Base-by-base conservation (phyloP, 2,113 vertebrate species). In the Takifugu bimaculatus region DNA sequence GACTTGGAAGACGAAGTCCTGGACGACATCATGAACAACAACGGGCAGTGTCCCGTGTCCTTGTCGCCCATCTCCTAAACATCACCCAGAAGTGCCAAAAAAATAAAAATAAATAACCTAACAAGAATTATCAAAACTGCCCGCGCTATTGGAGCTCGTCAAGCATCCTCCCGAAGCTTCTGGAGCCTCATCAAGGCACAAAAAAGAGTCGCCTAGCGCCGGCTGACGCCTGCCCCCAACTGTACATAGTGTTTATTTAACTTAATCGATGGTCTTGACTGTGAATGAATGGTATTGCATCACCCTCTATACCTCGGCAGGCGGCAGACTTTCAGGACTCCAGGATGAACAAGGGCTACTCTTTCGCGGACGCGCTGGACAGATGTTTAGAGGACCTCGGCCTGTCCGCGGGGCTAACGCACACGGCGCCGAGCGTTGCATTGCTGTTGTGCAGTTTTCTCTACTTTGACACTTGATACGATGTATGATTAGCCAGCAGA, bases 11-110 rank as follows among this genome's bases (percentile, higher is more conserved):
- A 92, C 6, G 89, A 91, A 78, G 89, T 91, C 56, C 50, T 92
- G 81, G 91, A 92, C 26, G 89, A 92, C 74, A 85, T 92, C 70
- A 90, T 91, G 87, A 92, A 92, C 85, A 92, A 90, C 80, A 91
- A 91, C 13, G 76, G 89, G 28, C 88, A 85, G 72, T 91, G 89
- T 75, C 87, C 91, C 2, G 80, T 88, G 1, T 81, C 87, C 54
- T 70, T 89, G 58, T 90, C 88, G 28, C 87, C 89, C 14, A 78
- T 91, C 69, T 89, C 90, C 71, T 92, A 87, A 81, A 72, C 72
- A 62, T 74, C 73, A 78, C 77, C 56, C 14, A 57, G 64, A 84
- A 83, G 84, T 88, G 88, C 87, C 84, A 89, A 85, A 54, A 79
- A 77, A 82, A 60, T 27, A 20, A 50, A 29, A 76, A 43, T 12